Evolutionary conservation across 2,797 vertebrate species (phyloP), one percentile per base, ranked within the genome.

Genomic region (Pitangus sulphuratus): DNA sequence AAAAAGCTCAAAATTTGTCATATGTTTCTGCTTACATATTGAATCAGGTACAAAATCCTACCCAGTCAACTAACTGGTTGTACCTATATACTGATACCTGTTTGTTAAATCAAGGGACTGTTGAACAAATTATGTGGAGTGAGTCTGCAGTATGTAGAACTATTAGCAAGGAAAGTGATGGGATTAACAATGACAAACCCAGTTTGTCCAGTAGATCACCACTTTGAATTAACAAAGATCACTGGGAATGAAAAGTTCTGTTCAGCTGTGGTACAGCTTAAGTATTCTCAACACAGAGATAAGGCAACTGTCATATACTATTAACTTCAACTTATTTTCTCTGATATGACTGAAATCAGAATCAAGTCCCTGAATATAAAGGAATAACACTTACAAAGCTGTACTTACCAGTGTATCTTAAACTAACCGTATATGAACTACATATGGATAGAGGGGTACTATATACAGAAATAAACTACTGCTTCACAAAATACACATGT

Each of bases 191-290:
- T 37, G 75, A 78, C 58, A 96, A 96, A 84, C 28, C 57, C 7
- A 48, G 35, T 91, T 91, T 84, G 31, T 91, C 33, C 51, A 89
- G 39, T 31, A 56, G 44, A 57, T 54, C 61, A 86, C 28, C 35
- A 51, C 39, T 86, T 84, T 48, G 50, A 94, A 94, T 96, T 85
- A 94, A 82, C 33, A 75, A 83, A 89, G 66, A 83, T 87, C 68
- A 65, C 39, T 48, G 53, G 45, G 68, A 96, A 84, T 24, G 39
- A 68, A 80, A 92, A 92, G 33, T 93, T 93, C 53, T 69, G 18
- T 62, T 85, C 71, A 79, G 44, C 35, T 71, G 44, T 70, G 28
- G 47, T 74, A 79, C 24, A 70, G 42, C 40, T 77, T 42, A 74
- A 48, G 37, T 83, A 85, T 65, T 85, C 81, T 89, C 56, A 85